phyloP scores from a whole-genome alignment of 2,113 vertebrate species.

The Cromileptes altivelis region DNA sequence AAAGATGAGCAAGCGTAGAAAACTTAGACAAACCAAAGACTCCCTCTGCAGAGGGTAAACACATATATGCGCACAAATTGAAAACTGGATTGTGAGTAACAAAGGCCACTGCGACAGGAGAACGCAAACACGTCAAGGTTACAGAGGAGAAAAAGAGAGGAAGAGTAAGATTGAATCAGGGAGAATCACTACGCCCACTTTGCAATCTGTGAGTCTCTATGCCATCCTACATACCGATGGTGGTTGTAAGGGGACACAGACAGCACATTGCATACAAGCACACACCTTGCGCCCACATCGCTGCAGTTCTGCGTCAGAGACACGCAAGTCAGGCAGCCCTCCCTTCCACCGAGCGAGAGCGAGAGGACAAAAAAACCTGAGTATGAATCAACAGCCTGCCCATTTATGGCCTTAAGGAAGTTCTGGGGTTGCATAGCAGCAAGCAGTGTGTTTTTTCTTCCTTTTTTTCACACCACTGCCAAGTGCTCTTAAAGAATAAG shows the following conservation, averaged over 20 bases:
- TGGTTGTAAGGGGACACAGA: slow-evolving; percentile 65
- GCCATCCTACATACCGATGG: slow-evolving; percentile 70
- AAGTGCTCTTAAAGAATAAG: slow-evolving; percentile 36
- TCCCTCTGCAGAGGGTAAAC: slow-evolving; percentile 3
- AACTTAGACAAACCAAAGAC: slow-evolving; percentile 1
- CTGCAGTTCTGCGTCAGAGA: slow-evolving; percentile 82
- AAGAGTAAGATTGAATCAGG: slow-evolving; percentile 55
- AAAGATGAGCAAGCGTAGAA: not conserved
- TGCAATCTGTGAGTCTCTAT: slow-evolving; percentile 77
- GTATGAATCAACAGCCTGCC: slow-evolving; percentile 80
- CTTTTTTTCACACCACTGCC: slow-evolving; percentile 25
- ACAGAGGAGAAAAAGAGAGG: slow-evolving; percentile 24
- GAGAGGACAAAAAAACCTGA: slow-evolving; percentile 52
- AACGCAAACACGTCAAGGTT: slow-evolving; percentile 39
- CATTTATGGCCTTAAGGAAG: slow-evolving; percentile 80
- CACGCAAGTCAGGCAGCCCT: slow-evolving; percentile 74
- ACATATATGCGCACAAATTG: slow-evolving; percentile 16
- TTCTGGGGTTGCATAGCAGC: slow-evolving; percentile 78
- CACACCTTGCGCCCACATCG: slow-evolving; percentile 79
- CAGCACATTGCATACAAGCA: slow-evolving; percentile 61
- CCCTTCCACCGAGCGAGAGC: slow-evolving; percentile 53
- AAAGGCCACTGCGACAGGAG: slow-evolving; percentile 22
- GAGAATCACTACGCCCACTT: slow-evolving; percentile 80
- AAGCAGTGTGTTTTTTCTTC: slow-evolving; percentile 42
- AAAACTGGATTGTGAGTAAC: slow-evolving; percentile 38